Evolutionary conservation across 1,140 invertebrate species (phyloP).

Genomic region (Ooceraea biroi): DNA sequence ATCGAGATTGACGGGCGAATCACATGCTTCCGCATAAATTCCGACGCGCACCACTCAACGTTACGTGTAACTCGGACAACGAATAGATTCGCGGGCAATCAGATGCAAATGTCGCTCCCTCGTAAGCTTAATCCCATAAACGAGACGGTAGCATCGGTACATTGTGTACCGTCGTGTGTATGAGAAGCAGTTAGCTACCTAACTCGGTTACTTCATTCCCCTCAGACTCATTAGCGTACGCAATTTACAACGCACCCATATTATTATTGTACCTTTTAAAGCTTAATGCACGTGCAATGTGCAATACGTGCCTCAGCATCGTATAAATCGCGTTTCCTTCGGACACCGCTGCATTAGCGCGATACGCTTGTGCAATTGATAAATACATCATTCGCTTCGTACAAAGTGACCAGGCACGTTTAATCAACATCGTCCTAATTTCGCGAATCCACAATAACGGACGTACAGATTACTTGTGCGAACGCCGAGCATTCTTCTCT

Average conservation of each 20-base stretch:
- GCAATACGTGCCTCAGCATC: neutral
- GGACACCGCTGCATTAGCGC: neutral
- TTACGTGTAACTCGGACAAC: slow-evolving; percentile 6
- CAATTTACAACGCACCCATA: slow-evolving; percentile 35
- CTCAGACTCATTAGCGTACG: slow-evolving; percentile 42
- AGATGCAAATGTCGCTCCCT: slow-evolving; percentile 47
- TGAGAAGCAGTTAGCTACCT: slow-evolving; percentile 49
- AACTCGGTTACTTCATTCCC: slow-evolving; percentile 25
- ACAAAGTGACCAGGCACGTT: neutral
- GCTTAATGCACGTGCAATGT: neutral
- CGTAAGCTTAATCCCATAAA: slow-evolving; percentile 49
- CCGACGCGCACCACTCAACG: neutral
- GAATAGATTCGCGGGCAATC: slow-evolving; percentile 45
- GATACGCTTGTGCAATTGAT: neutral
- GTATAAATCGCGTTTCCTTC: slow-evolving; percentile 32
- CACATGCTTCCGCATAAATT: neutral
- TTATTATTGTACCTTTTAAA: slow-evolving; percentile 47
- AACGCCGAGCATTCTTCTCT: neutral
- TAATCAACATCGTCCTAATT: slow-evolving; percentile 7
- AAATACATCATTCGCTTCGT: neutral
- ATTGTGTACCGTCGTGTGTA: slow-evolving; percentile 34
- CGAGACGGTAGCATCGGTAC: slow-evolving; percentile 19
- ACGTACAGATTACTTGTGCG: neutral
- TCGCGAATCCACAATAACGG: neutral
- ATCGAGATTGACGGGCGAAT: neutral